Percentiles rank a stretch among this genome's conserved stretches.
Conservation (phyloP, 2,888 invertebrate genomes). For the Cantharis lateralis region DNA sequence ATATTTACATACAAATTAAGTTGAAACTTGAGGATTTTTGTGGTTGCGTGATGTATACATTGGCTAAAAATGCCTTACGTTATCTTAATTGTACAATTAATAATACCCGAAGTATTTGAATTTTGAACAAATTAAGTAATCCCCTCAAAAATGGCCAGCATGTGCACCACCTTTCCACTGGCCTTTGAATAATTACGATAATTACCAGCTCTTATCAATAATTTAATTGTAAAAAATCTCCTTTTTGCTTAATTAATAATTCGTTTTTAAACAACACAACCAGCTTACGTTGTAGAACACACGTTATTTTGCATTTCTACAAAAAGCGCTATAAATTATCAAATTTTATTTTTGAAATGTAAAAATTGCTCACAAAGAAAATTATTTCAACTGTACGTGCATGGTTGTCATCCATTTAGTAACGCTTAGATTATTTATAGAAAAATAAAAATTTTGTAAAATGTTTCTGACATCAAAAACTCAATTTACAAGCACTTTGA, state of each 20-base stretch:
- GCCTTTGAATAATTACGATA: not conserved
- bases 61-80: not conserved
- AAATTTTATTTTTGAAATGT: not conserved
- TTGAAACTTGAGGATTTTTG: not conserved
- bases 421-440: not conserved
- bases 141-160: not conserved
- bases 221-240: not conserved
- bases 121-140: not conserved
- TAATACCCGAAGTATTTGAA: not conserved
- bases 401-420: not conserved
- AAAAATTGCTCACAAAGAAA: not conserved
- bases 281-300: not conserved
- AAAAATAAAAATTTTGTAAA: not conserved
- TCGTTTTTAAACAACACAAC: not conserved
- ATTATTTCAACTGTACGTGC: not conserved
- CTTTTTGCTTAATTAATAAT: not conserved
- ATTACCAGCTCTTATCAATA: not conserved
- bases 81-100: not conserved
- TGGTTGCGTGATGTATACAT: not conserved
- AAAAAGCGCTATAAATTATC: not conserved
- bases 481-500: not conserved
- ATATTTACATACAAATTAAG: constrained; percentile 3
- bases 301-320: not conserved
- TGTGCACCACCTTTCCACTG: not conserved
- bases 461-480: not conserved